Conservation (phyloP, 2,888 invertebrate genomes). For the Epirrita christyi region DNA sequence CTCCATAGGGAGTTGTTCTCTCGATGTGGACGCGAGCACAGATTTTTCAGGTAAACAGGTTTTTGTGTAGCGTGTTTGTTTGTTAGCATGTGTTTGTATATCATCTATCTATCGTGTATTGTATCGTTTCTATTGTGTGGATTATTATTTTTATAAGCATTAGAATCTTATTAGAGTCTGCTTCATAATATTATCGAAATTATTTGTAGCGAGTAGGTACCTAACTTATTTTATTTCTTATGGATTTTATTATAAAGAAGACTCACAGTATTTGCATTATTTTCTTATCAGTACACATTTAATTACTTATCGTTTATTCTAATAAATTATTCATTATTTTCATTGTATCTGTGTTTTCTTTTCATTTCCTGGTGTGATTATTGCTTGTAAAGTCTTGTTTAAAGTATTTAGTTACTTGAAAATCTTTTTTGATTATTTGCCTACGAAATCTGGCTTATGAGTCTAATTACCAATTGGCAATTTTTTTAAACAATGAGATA, state of each 20-base stretch:
- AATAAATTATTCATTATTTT: constrained; percentile 46
- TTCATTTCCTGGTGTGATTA: constrained; percentile 33
- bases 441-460: no score
- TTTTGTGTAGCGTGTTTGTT: constrained; percentile 50
- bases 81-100: constrained; percentile 45
- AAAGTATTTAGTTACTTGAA: constrained; percentile 2
- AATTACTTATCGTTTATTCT: constrained; percentile 29
- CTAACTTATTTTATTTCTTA: background rate
- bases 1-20: constrained; percentile 94
- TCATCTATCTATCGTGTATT: constrained; percentile 29
- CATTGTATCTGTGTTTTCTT: constrained; percentile 47
- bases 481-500: no score
- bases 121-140: constrained; percentile 30
- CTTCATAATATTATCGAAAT: constrained; percentile 13
- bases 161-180: constrained; percentile 10
- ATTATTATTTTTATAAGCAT: constrained; percentile 19
- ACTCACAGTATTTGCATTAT: constrained; percentile 26
- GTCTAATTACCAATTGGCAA: no score
- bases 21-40: constrained; percentile 92
- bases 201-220: no score
- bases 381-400: constrained; percentile 34
- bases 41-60: constrained; percentile 88
- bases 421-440: background rate
- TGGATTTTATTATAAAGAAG: constrained; percentile 15
- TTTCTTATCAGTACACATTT: constrained; percentile 31